Percentiles rank a stretch among this genome's conserved stretches.
Conservation (phyloP, 1,140 invertebrate genomes). For the Lepidurus couesii region DNA sequence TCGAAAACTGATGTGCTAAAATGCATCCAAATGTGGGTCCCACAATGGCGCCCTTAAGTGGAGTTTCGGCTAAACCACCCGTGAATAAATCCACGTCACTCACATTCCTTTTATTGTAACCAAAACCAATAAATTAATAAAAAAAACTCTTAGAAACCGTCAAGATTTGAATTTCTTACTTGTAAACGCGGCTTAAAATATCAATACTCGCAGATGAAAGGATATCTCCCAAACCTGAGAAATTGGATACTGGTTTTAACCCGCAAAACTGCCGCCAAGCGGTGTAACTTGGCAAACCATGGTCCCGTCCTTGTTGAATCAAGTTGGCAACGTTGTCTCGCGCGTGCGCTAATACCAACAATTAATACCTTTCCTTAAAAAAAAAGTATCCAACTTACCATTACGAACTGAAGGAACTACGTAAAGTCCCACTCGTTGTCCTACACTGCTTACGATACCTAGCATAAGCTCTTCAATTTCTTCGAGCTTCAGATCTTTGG, state of each 20-base stretch:
- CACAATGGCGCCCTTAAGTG: slow-evolving; percentile 47
- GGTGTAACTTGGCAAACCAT: slow-evolving; percentile 55
- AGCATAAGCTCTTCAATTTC: slow-evolving; percentile 35
- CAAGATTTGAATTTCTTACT: slow-evolving; percentile 36
- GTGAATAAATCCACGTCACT: slow-evolving; percentile 54
- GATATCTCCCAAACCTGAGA: slow-evolving; percentile 50
- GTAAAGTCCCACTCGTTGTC: slow-evolving; percentile 29
- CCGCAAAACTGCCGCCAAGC: slow-evolving; percentile 53
- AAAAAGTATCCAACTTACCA: not conserved
- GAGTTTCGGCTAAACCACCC: slow-evolving; percentile 50
- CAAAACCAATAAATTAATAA: not conserved
- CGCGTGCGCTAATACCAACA: slow-evolving; percentile 33
- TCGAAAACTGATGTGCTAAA: slow-evolving; percentile 47
- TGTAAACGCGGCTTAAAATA: slow-evolving; percentile 41
- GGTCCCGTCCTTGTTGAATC: slow-evolving; percentile 60
- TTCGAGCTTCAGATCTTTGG: slow-evolving; percentile 4
- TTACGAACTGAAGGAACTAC: slow-evolving; percentile 26
- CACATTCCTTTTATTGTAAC: slow-evolving; percentile 40
- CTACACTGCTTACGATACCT: slow-evolving; percentile 32
- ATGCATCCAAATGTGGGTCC: slow-evolving; percentile 51
- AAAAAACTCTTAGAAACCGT: not conserved
- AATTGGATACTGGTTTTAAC: slow-evolving; percentile 46
- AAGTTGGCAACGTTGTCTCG: slow-evolving; percentile 56
- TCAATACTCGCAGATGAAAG: slow-evolving; percentile 41
- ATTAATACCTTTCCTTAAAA: not conserved